Conservation (phyloP, 92 coral and sea anemone species). For the Meandrina meandrites region DNA sequence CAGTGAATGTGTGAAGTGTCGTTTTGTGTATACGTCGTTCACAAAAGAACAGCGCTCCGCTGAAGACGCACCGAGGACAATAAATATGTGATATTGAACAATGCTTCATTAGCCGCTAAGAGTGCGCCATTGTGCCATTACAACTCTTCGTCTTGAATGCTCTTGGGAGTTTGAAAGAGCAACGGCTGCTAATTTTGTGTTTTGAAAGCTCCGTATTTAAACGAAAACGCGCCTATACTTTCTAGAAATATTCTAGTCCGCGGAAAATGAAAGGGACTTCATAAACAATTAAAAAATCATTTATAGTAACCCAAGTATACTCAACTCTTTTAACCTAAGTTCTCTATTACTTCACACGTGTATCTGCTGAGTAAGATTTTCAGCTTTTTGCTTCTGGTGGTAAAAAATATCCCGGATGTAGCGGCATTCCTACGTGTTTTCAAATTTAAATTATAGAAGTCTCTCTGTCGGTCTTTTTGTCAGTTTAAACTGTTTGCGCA, state of each 20-base stretch:
- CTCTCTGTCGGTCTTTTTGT: background rate
- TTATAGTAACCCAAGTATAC: background rate
- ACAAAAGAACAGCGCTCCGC: too few species aligned
- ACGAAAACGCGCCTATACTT: too few species aligned
- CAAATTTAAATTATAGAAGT: background rate
- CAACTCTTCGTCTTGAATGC: background rate
- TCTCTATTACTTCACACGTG: too few species aligned
- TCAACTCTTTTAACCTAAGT: too few species aligned
- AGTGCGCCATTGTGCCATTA: background rate
- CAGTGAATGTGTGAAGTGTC: too few species aligned
- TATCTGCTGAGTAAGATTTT: too few species aligned
- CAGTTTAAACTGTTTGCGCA: background rate
- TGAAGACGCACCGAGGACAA: too few species aligned
- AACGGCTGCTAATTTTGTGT: background rate
- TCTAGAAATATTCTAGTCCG: too few species aligned
- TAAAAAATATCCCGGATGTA: background rate
- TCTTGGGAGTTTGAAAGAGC: background rate
- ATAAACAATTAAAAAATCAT: background rate
- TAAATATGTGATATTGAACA: background rate
- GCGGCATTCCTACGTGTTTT: background rate
- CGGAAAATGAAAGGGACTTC: too few species aligned
- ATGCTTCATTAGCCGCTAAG: background rate
- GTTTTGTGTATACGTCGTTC: too few species aligned
- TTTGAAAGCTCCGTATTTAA: too few species aligned
- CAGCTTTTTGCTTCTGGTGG: too few species aligned